Conservation (phyloP, 2,113 vertebrate genomes). For the Sisor rabdophorus region DNA sequence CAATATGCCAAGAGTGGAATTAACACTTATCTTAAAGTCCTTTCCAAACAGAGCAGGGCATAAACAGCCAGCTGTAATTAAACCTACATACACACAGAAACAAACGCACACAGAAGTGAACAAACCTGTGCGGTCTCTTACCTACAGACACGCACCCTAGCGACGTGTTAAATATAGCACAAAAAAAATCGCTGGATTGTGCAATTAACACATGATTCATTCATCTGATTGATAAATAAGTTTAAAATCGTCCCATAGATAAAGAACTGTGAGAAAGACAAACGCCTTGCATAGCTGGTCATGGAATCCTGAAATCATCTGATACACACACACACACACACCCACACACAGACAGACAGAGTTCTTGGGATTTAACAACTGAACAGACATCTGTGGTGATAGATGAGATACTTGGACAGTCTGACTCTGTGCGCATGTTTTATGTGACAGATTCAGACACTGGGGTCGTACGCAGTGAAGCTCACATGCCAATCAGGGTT, state of each 20-base stretch:
- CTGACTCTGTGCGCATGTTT: constrained; percentile 25
- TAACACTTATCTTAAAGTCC: constrained; percentile 71
- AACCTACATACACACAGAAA: constrained; percentile 36
- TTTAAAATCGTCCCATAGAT: not conserved
- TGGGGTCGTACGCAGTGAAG: constrained; percentile 37
- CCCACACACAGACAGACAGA: constrained; percentile 23
- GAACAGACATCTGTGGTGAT: constrained; percentile 54
- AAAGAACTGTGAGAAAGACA: not conserved
- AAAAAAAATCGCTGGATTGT: not conserved
- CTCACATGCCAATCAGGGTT: constrained; percentile 57
- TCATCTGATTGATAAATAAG: not conserved
- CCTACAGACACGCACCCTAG: not conserved
- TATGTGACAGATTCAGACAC: constrained; percentile 50
- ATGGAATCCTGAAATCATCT: constrained; percentile 36
- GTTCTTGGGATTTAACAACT: constrained; percentile 37
- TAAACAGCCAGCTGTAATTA: constrained; percentile 70
- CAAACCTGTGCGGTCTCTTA: not conserved
- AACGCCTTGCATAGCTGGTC: constrained; percentile 18
- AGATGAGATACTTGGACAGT: constrained; percentile 38
- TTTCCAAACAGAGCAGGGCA: constrained; percentile 64
- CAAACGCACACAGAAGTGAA: not conserved
- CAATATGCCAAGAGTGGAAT: constrained; percentile 66
- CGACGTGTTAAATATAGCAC: not conserved
- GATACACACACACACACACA: constrained; percentile 26
- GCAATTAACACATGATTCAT: not conserved